Base-by-base conservation (phyloP, 2,888 invertebrate species). In the Megaustenia siamemsis region DNA sequence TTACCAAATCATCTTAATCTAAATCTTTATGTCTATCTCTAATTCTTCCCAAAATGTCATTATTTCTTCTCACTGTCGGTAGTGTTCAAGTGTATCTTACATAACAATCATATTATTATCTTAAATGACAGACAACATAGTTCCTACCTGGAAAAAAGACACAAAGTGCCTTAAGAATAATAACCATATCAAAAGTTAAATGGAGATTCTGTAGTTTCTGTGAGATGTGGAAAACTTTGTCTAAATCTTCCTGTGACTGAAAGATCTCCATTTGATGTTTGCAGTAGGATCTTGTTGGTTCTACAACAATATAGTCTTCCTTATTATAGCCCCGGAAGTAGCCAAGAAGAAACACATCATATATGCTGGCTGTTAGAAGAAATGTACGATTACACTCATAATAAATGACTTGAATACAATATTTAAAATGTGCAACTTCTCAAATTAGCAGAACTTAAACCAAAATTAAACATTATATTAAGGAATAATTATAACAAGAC, bases 311-410 rank as follows among this genome's bases (percentile, higher is more conserved):
- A n/a, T 35, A 63, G 6, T 75, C 66, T 49, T 82, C 66, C 15
- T 56, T 56, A 56, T 35, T 63, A 66, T 82, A 82, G 32, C 82
- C 82, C 35, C 82, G 75, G 35, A 56, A 82, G 66, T 82, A 82
- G 28, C 71, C 75, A 60, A 82, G 53, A 18, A 75, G 35, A 45
- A 75, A 82, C 21, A 82, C 3, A 10, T 82, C 82, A 49, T 60
- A 66, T 1, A 82, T 76, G 35, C 63, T 43, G 49, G 75, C 82
- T 82, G 76, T 43, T 21, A 38, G 38, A 24, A 69, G 53, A 69
- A 18, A n/a, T n/a, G n/a, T n/a, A n/a, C n/a, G n/a, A n/a, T n/a
- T n/a, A n/a, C n/a, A n/a, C n/a, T n/a, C n/a, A n/a, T n/a, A n/a
- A n/a, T n/a, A n/a, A n/a, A n/a, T n/a, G n/a, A n/a, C n/a, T n/a